Conservation (phyloP, 2,888 invertebrate species). For the Tinea trinotella region DNA sequence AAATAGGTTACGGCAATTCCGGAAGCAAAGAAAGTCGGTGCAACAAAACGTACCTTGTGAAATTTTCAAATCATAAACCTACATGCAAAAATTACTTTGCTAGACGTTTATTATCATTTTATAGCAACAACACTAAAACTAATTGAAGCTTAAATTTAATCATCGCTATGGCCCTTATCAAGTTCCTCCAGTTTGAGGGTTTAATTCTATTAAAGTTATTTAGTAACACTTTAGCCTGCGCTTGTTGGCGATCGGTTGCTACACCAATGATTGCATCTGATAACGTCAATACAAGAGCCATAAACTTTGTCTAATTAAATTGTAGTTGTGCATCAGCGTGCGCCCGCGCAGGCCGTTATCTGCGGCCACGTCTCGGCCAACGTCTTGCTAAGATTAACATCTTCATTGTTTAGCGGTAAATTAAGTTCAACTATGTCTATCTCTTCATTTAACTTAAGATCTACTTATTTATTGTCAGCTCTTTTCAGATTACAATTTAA, state of each 20-base stretch:
- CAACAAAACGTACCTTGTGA: neutral
- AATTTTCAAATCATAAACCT: conserved; percentile 12
- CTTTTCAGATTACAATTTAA: neutral
- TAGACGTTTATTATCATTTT: conserved; percentile 9
- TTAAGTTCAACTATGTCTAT: conserved; percentile 51
- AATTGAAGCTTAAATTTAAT: neutral
- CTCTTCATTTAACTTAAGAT: conserved; percentile 32
- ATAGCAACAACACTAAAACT: neutral
- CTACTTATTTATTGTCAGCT: neutral
- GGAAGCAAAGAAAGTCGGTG: conserved; percentile 3
- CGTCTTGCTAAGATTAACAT: conserved; percentile 46
- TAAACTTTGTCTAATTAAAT: conserved; percentile 67
- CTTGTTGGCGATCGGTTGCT: conserved; percentile 11
- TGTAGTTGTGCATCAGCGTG: conserved; percentile 32
- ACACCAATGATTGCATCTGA: conserved; percentile 45
- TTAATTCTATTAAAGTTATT: conserved; percentile 15
- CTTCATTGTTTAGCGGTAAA: conserved; percentile 64
- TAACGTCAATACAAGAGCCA: conserved; percentile 48
- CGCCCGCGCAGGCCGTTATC: conserved; percentile 14
- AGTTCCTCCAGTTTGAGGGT: neutral
- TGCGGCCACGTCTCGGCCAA: neutral
- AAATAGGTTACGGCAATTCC: neutral
- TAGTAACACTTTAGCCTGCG: conserved; percentile 12
- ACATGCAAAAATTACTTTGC: conserved; percentile 1
- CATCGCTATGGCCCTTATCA: neutral